These are phyloP conservation scores for Anthopleura xanthogrammica DNA, from an alignment of 92 coral and sea anemone species.

Conservation along the genomic window DNA sequence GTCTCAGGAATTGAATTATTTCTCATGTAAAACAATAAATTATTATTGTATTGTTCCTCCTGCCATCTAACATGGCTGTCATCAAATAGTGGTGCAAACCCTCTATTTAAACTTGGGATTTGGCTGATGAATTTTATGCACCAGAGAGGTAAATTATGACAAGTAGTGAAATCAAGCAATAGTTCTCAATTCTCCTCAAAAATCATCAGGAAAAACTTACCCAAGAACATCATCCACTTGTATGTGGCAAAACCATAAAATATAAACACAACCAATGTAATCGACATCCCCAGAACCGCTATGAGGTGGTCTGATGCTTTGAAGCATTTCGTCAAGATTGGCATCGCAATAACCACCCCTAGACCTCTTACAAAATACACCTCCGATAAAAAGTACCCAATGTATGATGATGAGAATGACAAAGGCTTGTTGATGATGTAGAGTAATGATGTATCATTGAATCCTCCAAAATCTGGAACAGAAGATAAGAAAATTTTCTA, in stretches of 20 bases:
- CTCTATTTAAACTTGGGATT: too few species aligned
- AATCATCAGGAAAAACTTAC: conserved; percentile 33
- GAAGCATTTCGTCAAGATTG: conserved; percentile 55
- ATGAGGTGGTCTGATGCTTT: conserved; percentile 73
- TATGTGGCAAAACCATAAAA: conserved; percentile 73
- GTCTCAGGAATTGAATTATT: too few species aligned
- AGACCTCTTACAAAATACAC: conserved; percentile 58
- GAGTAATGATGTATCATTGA: conserved; percentile 69
- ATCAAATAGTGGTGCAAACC: too few species aligned
- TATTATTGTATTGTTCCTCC: too few species aligned
- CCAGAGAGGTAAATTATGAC: not conserved
- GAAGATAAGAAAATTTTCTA: not conserved
- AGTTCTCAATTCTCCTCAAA: too few species aligned
- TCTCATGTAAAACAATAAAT: too few species aligned
- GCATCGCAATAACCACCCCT: conserved; percentile 79
- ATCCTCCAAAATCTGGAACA: conserved; percentile 82
- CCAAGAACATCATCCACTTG: conserved; percentile 83
- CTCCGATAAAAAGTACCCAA: conserved; percentile 82
- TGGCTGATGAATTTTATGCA: too few species aligned
- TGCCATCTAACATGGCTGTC: too few species aligned
- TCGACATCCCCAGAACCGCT: conserved; percentile 59
- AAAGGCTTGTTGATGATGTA: conserved; percentile 74
- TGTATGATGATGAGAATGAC: conserved; percentile 60
- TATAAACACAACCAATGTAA: conserved; percentile 45
- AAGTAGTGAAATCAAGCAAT: too few species aligned